Conservation (phyloP, 2,113 vertebrate genomes). For the Hypocryptadius cinnamomeus region DNA sequence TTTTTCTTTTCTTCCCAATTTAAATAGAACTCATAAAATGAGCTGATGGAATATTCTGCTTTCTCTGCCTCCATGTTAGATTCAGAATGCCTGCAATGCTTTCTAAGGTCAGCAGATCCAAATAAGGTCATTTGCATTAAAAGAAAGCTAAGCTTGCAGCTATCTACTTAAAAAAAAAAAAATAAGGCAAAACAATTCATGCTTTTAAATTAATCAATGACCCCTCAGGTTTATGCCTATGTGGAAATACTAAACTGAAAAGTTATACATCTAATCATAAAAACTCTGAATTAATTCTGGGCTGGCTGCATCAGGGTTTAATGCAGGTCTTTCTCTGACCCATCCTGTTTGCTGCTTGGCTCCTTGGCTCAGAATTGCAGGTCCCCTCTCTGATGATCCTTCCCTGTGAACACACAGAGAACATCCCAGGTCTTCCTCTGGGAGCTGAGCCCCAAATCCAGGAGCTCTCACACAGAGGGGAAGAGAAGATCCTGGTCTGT, state of each 20-base stretch:
- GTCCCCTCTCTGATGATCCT: background rate
- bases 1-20: background rate
- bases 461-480: background rate
- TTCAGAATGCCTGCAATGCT: background rate
- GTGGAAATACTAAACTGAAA: background rate
- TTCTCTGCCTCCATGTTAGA: background rate
- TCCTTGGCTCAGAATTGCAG: background rate
- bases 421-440: background rate
- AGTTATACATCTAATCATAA: background rate
- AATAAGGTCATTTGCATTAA: constrained; percentile 40
- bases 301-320: background rate
- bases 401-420: background rate
- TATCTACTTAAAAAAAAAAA: background rate
- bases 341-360: background rate
- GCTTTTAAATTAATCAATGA: constrained; percentile 4
- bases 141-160: constrained; percentile 9
- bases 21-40: constrained; percentile 11
- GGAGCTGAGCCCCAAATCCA: background rate
- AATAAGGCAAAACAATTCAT: background rate
- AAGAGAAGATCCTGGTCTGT: background rate
- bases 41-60: background rate
- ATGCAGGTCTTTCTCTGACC: background rate
- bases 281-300: background rate
- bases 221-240: background rate
- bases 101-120: constrained; percentile 22